Evolutionary conservation across 2,113 vertebrate genomes (phyloP).

Genomic region (Butorides virescens): DNA sequence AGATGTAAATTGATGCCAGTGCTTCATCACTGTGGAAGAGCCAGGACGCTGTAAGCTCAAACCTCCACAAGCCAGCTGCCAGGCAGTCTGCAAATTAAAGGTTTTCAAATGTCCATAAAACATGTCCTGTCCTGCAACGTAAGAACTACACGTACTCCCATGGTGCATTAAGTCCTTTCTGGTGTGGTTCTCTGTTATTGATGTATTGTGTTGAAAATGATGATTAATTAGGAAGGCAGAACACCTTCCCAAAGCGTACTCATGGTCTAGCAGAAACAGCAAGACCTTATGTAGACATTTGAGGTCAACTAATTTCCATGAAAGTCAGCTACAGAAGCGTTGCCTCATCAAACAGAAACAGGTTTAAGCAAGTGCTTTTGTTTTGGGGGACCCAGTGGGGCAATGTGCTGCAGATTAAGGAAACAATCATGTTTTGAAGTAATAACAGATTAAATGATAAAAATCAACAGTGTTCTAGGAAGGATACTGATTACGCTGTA

Average conservation of each 20-base stretch:
- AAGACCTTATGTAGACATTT: neutral
- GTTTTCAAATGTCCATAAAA: neutral
- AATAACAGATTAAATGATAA: neutral
- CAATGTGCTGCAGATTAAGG: neutral
- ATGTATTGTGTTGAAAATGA: neutral
- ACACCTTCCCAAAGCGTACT: neutral
- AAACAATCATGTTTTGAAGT: neutral
- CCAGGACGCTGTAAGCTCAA: neutral
- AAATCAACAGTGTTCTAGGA: neutral
- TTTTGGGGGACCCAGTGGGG: fast-evolving
- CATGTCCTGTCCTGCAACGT: fast-evolving
- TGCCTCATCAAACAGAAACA: neutral
- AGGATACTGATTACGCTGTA: neutral
- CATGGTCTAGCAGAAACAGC: neutral
- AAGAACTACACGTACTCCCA: neutral
- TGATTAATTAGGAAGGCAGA: neutral
- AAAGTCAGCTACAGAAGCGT: neutral
- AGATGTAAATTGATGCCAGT: neutral
- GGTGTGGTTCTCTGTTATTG: fast-evolving
- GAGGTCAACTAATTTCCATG: neutral
- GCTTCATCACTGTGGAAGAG: fast-evolving
- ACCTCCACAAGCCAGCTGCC: neutral
- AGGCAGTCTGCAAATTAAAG: neutral
- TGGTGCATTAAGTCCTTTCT: neutral
- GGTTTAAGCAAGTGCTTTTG: neutral